Base-by-base conservation (phyloP, 2,888 invertebrate genomes). In the Melangyna quadrimaculata region DNA sequence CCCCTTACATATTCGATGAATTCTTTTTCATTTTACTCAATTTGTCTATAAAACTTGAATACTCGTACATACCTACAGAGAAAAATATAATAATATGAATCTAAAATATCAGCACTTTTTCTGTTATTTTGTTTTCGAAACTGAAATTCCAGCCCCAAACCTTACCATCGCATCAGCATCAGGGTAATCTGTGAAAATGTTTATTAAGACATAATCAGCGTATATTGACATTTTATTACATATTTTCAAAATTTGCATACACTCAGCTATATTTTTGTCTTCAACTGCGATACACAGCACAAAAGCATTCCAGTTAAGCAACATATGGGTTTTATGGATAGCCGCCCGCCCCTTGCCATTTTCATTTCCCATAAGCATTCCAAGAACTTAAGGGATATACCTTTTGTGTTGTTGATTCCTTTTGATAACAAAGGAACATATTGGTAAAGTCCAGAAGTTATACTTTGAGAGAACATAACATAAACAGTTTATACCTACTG, bases 121-220 rank as follows among this genome's bases (percentile, higher is more conserved):
- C 2, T 43, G 8, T 32, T 45, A 29, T 14, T 24, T 32, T 0
- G 37, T 48, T 19, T 8, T 59, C 57, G 1, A 59, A 22, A 6
- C 1, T 61, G 1, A n/a, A 10, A 12, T 14, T 29, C 14, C 29
- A 19, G 14, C 35, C 63, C 22, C 10, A 10, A 19, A 0, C 3
- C 9, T 4, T 22, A 51, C 7, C 55, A 69, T 45, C 40, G 51
- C 40, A 63, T 55, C 19, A 57, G 29, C 19, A n/a, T n/a, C n/a
- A 32, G 3, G 17, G 55, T 77, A 72, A 80, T 73, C 55, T 57
- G n/a, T 29, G 72, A 77, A 72, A 86, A 77, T 86, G 37, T 86
- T 86, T 86, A 86, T 86, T 80, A 86, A 86, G 84, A 86, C 84
- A 86, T 84, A 75, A 80, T 86, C 84, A 84, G 80, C 80, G 71